phyloP scores from a whole-genome alignment of 2,888 invertebrate genomes.

The Drosophila flavopinicola region DNA sequence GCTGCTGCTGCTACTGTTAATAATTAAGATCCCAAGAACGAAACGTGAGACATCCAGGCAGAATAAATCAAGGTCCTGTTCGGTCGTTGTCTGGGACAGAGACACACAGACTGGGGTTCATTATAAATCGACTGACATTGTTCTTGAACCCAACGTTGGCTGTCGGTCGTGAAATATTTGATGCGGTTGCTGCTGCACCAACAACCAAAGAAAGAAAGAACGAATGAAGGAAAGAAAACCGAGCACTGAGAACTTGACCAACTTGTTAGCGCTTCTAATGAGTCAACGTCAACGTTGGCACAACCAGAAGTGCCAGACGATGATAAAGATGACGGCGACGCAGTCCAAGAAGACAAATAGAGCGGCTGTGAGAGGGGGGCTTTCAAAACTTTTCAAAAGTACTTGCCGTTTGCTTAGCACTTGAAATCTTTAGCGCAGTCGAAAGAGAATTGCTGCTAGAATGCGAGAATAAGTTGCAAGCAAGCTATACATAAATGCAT shows the following conservation, averaged over 20 bases:
- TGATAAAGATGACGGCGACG: constrained; percentile 39
- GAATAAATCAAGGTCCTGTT: constrained; percentile 1
- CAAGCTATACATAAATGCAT: constrained; percentile 10
- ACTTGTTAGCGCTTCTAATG: constrained; percentile 57
- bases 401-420: constrained; percentile 39
- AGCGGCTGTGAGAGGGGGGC: constrained; percentile 2
- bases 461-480: constrained; percentile 5
- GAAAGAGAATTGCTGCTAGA: constrained; percentile 16
- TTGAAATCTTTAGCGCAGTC: constrained; percentile 21
- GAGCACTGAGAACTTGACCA: constrained; percentile 39
- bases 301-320: constrained; percentile 26
- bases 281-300: constrained; percentile 23
- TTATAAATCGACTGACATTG: constrained; percentile 30
- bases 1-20: not conserved
- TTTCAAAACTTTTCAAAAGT: constrained; percentile 39
- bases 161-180: constrained; percentile 15
- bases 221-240: constrained; percentile 1
- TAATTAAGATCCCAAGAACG: constrained; percentile 4
- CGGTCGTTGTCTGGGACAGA: constrained; percentile 7
- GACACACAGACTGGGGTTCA: too few relatives aligned
- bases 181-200: constrained; percentile 11
- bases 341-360: constrained; percentile 38
- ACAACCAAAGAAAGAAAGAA: constrained; percentile 3
- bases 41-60: not conserved
- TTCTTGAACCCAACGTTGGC: constrained; percentile 32